These are phyloP conservation scores for Mormoops blainvillei DNA, from an alignment of 2,113 vertebrate species.

Conservation along the genomic window DNA sequence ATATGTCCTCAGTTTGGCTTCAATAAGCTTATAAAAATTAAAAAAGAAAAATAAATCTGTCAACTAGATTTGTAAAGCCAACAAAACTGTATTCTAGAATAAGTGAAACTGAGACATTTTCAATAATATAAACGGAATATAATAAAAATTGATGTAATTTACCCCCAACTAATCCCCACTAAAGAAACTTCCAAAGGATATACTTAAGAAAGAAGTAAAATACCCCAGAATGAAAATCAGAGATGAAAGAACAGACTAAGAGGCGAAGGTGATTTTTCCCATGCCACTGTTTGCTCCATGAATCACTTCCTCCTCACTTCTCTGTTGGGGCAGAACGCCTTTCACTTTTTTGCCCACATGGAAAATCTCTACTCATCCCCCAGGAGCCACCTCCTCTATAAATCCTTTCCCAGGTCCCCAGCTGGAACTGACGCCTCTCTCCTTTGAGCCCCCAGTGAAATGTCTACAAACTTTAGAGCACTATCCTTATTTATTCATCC, in stretches of 20 bases:
- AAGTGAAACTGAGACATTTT: not conserved
- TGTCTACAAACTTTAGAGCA: not conserved
- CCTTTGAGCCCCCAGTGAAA: not conserved
- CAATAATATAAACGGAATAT: not conserved
- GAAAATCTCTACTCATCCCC: not conserved
- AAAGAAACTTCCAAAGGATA: not conserved
- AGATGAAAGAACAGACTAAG: not conserved
- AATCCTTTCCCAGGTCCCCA: not conserved
- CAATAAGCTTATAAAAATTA: not conserved
- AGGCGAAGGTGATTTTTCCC: not conserved
- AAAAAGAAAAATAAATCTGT: too few relatives aligned
- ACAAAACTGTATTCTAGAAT: not conserved
- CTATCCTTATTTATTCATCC: not conserved
- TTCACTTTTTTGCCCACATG: not conserved
- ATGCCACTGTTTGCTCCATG: not conserved
- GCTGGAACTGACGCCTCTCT: not conserved
- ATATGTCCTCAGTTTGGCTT: not conserved
- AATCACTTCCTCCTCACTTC: not conserved
- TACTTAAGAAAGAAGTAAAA: not conserved
- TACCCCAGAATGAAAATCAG: not conserved
- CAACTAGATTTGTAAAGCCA: not conserved
- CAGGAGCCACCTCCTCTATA: not conserved
- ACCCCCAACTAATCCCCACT: not conserved
- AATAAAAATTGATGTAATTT: not conserved
- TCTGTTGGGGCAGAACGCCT: too few relatives aligned